Percentiles rank a stretch among this genome's conserved stretches.
phyloP scores from a whole-genome alignment of 2,113 vertebrate species.

The Abramis brama region DNA sequence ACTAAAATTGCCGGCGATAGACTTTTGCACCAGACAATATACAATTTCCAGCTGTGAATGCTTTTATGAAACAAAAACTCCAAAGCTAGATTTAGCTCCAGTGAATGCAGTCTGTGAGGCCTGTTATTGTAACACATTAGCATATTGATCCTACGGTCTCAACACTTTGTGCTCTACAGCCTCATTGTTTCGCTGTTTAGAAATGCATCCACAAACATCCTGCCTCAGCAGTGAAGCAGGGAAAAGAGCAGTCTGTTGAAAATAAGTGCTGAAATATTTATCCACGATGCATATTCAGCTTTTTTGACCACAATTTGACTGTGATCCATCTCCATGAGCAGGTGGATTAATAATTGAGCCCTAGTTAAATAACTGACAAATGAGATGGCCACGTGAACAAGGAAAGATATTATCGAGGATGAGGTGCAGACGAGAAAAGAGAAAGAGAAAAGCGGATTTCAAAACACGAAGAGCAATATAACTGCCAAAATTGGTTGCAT shows the following conservation, averaged over 20 bases:
- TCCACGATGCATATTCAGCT: conserved; percentile 73
- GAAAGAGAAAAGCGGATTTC: conserved; percentile 12
- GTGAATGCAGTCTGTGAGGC: conserved; percentile 15
- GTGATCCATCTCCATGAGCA: conserved; percentile 64
- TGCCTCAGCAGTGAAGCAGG: conserved; percentile 34
- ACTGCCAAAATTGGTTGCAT: neutral
- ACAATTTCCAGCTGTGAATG: conserved; percentile 26
- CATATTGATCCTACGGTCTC: conserved; percentile 46
- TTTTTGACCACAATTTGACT: conserved; percentile 59
- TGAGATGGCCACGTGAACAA: conserved; percentile 49
- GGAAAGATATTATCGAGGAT: neutral
- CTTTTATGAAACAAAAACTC: conserved; percentile 25
- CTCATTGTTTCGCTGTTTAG: conserved; percentile 11
- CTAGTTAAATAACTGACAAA: conserved; percentile 63
- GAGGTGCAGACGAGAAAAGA: neutral
- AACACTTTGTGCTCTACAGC: neutral
- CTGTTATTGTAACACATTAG: conserved; percentile 47
- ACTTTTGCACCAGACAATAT: conserved; percentile 10
- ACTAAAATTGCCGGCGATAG: conserved; percentile 15
- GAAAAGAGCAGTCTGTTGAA: conserved; percentile 59
- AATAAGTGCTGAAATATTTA: conserved; percentile 75
- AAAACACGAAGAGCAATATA: conserved; percentile 22
- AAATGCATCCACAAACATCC: conserved; percentile 10
- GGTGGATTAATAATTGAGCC: conserved; percentile 73
- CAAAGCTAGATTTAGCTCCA: neutral